Percentiles rank a stretch among this genome's conserved stretches.
Conservation (phyloP, 2,888 invertebrate genomes). For the Perdita meconis region DNA sequence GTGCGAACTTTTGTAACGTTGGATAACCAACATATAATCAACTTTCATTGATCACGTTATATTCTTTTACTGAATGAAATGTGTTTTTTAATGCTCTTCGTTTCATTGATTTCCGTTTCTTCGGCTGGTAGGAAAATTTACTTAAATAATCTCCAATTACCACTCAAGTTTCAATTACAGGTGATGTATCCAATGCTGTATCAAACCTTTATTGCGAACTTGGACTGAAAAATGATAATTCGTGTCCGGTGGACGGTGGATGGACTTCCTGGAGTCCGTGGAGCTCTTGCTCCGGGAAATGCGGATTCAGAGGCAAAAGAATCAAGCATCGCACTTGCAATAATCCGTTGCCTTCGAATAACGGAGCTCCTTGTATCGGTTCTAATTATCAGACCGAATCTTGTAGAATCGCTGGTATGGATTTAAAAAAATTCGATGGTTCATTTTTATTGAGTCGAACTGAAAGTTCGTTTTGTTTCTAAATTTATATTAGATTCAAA, state of each 20-base stretch:
- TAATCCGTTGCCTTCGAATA: slow-evolving; percentile 84
- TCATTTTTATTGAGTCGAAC: too few relatives aligned
- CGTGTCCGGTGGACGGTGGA: slow-evolving; percentile 84
- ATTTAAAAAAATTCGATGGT: neutral
- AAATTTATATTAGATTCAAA: too few relatives aligned
- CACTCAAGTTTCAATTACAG: slow-evolving; percentile 3
- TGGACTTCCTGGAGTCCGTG: slow-evolving; percentile 85
- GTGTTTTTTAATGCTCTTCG: slow-evolving; percentile 2
- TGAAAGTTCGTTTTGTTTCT: too few relatives aligned
- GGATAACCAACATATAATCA: too few relatives aligned
- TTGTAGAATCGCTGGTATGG: slow-evolving; percentile 81
- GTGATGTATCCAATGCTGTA: slow-evolving; percentile 14
- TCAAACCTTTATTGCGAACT: slow-evolving; percentile 45
- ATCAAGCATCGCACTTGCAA: slow-evolving; percentile 83
- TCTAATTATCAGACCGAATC: slow-evolving; percentile 82
- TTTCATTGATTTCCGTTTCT: neutral
- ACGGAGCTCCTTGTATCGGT: slow-evolving; percentile 84
- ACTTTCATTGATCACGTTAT: neutral
- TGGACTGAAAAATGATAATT: slow-evolving; percentile 30
- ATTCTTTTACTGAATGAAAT: neutral
- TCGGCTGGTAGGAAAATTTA: slow-evolving; percentile 17
- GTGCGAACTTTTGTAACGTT: neutral
- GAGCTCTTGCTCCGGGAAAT: slow-evolving; percentile 85
- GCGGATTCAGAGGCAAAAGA: slow-evolving; percentile 84
- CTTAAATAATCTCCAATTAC: neutral